phyloP scores from a whole-genome alignment of 2,888 invertebrate species.

The Glyphotaelius pellucidus region DNA sequence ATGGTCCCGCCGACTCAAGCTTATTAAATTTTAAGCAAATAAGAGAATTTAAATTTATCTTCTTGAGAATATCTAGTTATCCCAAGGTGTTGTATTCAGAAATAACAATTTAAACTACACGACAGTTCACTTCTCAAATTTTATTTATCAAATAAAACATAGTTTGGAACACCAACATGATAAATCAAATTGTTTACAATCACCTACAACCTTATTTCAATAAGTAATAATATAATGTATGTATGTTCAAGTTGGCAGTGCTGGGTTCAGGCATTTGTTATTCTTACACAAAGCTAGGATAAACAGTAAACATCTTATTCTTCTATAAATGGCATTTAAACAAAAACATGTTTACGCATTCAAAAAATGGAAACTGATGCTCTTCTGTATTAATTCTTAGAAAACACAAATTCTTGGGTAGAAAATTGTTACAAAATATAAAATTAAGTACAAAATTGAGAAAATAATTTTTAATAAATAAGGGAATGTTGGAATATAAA shows the following conservation, averaged over 20 bases:
- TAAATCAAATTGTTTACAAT: background rate
- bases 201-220: background rate
- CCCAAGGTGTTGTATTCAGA: background rate
- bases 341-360: background rate
- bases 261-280: background rate
- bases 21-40: conserved; percentile 29
- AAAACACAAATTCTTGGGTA: background rate
- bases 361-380: background rate
- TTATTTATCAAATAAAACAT: background rate
- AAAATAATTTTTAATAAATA: conserved; percentile 22
- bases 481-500: conserved; percentile 15
- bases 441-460: conserved; percentile 19
- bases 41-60: background rate
- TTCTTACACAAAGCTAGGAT: background rate
- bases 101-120: background rate
- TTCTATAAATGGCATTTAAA: background rate
- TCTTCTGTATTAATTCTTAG: background rate
- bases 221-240: background rate
- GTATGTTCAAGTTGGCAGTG: background rate
- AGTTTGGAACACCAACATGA: background rate
- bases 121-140: background rate
- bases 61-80: background rate
- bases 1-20: conserved; percentile 61
- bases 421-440: background rate
- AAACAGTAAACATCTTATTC: background rate